Evolutionary conservation across 2,797 vertebrate species (phyloP), one percentile per base, ranked within the genome.

Genomic region (Diglossa cyanea): DNA sequence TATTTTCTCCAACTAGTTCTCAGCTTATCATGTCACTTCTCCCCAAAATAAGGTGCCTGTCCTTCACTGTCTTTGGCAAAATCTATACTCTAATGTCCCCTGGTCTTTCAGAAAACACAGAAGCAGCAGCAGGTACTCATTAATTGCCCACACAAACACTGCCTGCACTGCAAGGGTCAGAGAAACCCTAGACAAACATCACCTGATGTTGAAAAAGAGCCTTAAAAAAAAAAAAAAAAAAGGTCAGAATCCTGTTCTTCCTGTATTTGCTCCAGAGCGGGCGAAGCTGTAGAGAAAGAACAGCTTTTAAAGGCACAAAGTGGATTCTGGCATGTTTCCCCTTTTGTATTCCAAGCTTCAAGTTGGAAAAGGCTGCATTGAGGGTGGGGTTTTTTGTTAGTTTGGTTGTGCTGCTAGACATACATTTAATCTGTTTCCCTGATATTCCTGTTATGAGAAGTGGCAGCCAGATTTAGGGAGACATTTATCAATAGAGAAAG

Each of bases 341-440:
- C 60, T 88, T 96, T 90, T 74, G 77, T 79, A 30, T 82, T 94
- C 86, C 93, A 95, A 70, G 67, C n/a, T 82, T 73, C 3, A 67
- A 53, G 40, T 17, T 92, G 66, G 83, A 93, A 93, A 86, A 90
- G 17, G 48, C 80, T 91, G 11, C 55, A 15, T 1, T 39, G 47
- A 83, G 76, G 76, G 79, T 63, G 63, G 75, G 48, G 11, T 2
- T 24, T 72, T 42, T 44, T 63, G 40, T 76, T 68, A 68, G 65
- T 87, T 92, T 80, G 85, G 84, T 87, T 90, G 21, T 65, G 61
- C 50, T 74, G 45, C 57, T 93, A 74, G 84, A 91, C 28, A 23
- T 39, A 13, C 13, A 89, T 85, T 82, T 85, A 66, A 82, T 89
- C n/a, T 76, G 72, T 81, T 75, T 13, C 50, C 48, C 67, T 6